phyloP scores from a whole-genome alignment of 2,113 vertebrate genomes.

The Leucoraja erinaceus region DNA sequence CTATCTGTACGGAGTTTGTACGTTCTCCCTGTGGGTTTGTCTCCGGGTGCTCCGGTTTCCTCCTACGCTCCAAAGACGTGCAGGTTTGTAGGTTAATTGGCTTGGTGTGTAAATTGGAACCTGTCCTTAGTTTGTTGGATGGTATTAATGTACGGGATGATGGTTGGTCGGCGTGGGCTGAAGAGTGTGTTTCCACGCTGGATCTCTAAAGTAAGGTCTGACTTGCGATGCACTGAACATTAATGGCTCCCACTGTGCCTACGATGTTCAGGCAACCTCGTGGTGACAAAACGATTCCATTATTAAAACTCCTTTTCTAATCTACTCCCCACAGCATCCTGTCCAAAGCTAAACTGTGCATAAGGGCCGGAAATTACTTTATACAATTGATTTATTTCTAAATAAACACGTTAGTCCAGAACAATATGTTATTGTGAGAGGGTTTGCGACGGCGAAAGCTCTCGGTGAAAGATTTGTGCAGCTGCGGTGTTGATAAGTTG shows the following conservation, averaged over 20 bases:
- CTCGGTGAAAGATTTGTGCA: not conserved
- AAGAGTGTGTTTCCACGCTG: too few species aligned
- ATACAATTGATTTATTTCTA: constrained; percentile 5
- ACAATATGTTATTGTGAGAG: constrained; percentile 31
- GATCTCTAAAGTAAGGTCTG: too few species aligned
- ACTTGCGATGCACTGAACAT: not conserved
- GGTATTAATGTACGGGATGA: too few species aligned
- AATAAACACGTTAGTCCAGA: not conserved
- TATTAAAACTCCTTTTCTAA: not conserved
- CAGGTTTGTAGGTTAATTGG: too few species aligned
- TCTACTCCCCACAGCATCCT: not conserved
- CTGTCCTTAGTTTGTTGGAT: too few species aligned
- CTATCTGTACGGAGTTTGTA: too few species aligned
- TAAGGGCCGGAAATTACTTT: constrained; percentile 20
- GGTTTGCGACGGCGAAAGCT: not conserved
- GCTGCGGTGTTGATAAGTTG: not conserved
- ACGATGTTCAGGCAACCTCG: not conserved
- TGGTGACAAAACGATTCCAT: not conserved
- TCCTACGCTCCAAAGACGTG: too few species aligned
- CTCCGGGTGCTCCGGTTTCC: too few species aligned
- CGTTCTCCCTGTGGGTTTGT: too few species aligned
- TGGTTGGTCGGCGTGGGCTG: too few species aligned
- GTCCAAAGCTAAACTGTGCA: not conserved
- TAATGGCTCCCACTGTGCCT: not conserved
- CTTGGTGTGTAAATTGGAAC: too few species aligned